Percentiles rank a stretch among this genome's conserved stretches.
Evolutionary conservation across 2,888 invertebrate species (phyloP).

Genomic region (Tryphoninae sp.): DNA sequence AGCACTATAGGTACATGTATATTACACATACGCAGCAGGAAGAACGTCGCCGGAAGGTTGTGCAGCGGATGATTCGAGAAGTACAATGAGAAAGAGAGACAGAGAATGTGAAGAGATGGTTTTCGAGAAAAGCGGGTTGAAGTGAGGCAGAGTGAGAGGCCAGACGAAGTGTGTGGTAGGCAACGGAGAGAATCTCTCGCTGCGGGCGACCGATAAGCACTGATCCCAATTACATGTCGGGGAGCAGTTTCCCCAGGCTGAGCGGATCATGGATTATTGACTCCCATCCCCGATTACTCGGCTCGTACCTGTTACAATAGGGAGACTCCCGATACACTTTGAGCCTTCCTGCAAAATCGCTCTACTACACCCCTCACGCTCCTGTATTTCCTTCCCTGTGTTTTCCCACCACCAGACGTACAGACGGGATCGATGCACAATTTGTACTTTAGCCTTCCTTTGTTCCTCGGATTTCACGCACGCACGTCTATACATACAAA

Average conservation of each 20-base stretch:
- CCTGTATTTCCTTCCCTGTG: background rate
- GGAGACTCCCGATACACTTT: conserved; percentile 60
- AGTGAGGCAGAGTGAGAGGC: conserved; percentile 47
- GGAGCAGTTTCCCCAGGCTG: conserved; percentile 73
- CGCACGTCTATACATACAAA: background rate
- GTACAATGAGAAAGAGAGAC: background rate
- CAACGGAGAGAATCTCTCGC: conserved; percentile 67
- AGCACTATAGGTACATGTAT: too few species aligned
- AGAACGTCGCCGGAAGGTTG: too few species aligned
- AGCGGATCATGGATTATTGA: conserved; percentile 80
- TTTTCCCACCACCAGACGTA: background rate
- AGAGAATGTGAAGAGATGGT: background rate
- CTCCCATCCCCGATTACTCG: conserved; percentile 73
- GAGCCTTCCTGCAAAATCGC: conserved; percentile 46
- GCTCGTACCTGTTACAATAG: conserved; percentile 58
- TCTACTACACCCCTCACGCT: background rate
- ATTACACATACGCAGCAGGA: too few species aligned
- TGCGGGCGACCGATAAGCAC: conserved; percentile 79
- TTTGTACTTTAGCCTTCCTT: background rate
- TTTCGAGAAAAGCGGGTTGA: background rate
- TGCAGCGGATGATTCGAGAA: background rate
- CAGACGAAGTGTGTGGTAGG: conserved; percentile 57
- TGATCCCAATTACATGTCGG: conserved; percentile 80
- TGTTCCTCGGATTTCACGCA: conserved; percentile 10
- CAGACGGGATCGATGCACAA: background rate